Base-by-base conservation (phyloP, 2,797 vertebrate species). In the Sebastes iracundus region DNA sequence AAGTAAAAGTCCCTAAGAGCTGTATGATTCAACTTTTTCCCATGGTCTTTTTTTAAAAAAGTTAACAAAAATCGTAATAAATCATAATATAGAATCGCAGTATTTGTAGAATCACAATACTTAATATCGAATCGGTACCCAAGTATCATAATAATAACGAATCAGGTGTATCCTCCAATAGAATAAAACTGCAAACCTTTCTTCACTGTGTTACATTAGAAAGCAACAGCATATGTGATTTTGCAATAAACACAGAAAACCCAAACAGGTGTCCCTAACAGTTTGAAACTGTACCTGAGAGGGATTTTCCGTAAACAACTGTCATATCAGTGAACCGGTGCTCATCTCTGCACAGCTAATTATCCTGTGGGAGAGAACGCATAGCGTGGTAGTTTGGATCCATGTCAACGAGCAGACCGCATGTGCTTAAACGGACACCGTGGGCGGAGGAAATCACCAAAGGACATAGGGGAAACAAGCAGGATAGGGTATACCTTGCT, bases 251-350 rank as follows among this genome's bases (percentile, higher is more conserved):
- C 61, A 5, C 32, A 38, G 12, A 20, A 20, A 46, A 46, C 42
- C 16, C 60, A 71, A 88, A 88, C 88, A 88, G 85, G 80, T 90
- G 88, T 80, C 78, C 28, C 16, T 66, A 80, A 82, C 87, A 81
- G 80, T 89, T 69, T 88, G 79, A 87, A 75, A 55, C 81, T 49
- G 42, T 53, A 63, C 85, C 85, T 81, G 59, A 22, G 2, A 85
- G 74, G 65, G 23, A 72, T 72, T 81, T 90, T 88, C 91, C 76
- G 60, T 88, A 81, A 88, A 84, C 83, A 88, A 75, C 80, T 79
- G 82, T 84, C 78, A 85, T 83, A 61, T 81, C 82, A 67, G 46
- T 74, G 81, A 80, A 56, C 58, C 65, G 0, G 66, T 64, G 74
- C 79, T 87, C 75, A 79, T 87, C 61, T 82, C 77, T 65, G 63